Base-by-base conservation (phyloP, 1,140 invertebrate species). In the Penaeus chinensis region DNA sequence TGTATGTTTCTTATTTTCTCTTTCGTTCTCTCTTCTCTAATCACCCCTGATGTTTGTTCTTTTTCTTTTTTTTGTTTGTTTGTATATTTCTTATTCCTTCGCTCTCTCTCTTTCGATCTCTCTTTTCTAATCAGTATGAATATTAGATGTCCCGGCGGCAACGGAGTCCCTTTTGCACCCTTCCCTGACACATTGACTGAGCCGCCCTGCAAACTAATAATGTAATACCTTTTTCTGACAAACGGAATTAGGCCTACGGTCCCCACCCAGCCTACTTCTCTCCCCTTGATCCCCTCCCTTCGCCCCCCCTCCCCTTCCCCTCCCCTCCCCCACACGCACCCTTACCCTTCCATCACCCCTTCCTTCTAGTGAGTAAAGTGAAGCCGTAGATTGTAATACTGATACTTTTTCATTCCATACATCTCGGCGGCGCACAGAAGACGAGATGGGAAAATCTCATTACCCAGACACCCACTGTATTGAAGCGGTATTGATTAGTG, bases 401-500 rank as follows among this genome's bases (percentile, higher is more conserved):
- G 54, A 54, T 54, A 54, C 54, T 54, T 54, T 54, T 54, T 54
- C 54, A 54, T 54, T 54, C 54, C 54, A 54, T 54, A 54, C 54
- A 54, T 54, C 54, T 54, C 54, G 54, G 54, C 54, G 16, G 54
- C 54, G 54, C 54, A 54, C 54, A 54, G 54, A 54, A 54, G 54
- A 54, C 54, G 54, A 54, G 54, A 54, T 54, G 54, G 24, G 61
- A 47, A 77, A 81, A 80, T 80, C 84, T 80, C 62, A 80, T 86
- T 80, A 80, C 61, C 4, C 54, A 16, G 24, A 32, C 27, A 80
- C 18, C 32, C 42, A 24, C 20, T 32, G 84, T 86, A 86, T 86
- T 86, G 84, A 86, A 78, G 80, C 37, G 24, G 63, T 86, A 86
- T 86, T 86, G 84, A 86, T 86, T 86, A 86, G 61, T 86, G 11